Conservation (phyloP, 2,113 vertebrate species). For the Larimichthys crocea region DNA sequence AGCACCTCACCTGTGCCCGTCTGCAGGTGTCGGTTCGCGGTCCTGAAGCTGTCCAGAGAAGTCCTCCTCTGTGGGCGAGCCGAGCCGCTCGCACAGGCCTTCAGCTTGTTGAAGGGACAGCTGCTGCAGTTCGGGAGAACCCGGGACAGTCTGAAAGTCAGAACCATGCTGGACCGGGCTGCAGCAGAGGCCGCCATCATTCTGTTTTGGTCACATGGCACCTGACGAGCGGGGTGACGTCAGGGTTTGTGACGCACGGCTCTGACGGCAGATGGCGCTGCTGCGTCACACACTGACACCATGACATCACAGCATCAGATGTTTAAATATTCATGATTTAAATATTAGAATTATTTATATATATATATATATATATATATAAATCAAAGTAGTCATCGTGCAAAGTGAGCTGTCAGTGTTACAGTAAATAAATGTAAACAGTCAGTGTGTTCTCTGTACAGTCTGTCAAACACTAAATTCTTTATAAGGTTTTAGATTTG, state of each 20-base stretch:
- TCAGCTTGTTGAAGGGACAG: conserved; percentile 70
- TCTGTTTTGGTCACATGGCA: conserved; percentile 80
- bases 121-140: conserved; percentile 69
- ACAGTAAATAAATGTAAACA: neutral
- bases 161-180: conserved; percentile 75
- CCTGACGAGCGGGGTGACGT: rapidly evolving
- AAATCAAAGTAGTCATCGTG: too few species aligned
- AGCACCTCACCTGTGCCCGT: conserved; percentile 78
- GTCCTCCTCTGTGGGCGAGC: conserved; percentile 21
- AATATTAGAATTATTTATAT: too few species aligned
- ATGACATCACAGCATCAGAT: neutral
- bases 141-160: conserved; percentile 79
- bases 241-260: neutral
- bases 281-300: neutral
- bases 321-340: neutral
- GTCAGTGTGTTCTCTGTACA: too few species aligned
- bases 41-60: conserved; percentile 57
- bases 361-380: neutral
- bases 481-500: too few species aligned
- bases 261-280: conserved; percentile 59
- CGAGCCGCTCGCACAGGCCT: conserved; percentile 35
- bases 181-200: conserved; percentile 82
- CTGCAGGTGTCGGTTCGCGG: conserved; percentile 75
- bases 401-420: neutral
- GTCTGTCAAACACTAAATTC: too few species aligned